Evolutionary conservation across 2,888 invertebrate genomes (phyloP), one percentile per base, ranked within the genome.

Genomic region (Acheta domesticus): DNA sequence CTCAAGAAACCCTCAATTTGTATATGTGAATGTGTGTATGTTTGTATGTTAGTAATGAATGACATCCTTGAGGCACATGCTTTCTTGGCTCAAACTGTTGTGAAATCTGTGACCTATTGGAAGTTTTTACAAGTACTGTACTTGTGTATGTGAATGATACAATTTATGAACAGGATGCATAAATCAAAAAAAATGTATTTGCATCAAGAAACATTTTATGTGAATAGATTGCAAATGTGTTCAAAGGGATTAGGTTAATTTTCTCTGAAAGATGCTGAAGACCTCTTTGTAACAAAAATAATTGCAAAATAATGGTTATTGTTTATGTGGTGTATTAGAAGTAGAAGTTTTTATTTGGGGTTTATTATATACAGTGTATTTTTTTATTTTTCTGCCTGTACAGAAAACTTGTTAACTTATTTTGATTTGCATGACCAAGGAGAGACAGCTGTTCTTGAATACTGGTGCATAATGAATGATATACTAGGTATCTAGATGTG

Each of bases 151-250:
- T 62, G 62, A 62, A 62, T n/a, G 62, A n/a, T 14, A 14, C n/a
- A 62, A 62, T 62, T n/a, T 19, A n/a, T 62, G 62, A 62, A 62
- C 14, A 14, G n/a, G 16, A 62, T 62, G 14, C n/a, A 62, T 62
- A 62, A 19, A 19, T 62, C 62, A 62, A 14, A 62, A 62, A 62
- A 19, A 19, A 62, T 19, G 62, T 62, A 62, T 62, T 62, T 62
- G 62, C n/a, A n/a, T 62, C 62, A n/a, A 62, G n/a, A 62, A 62
- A 62, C n/a, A 62, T 62, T 62, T 62, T 62, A 62, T 62, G 62
- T n/a, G 62, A 62, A n/a, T 62, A n/a, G 62, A 62, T 62, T 62
- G 62, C 14, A 62, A 62, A 62, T 62, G 62, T 62, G 62, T 62
- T 62, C 62, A 62, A n/a, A n/a, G n/a, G 62, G 62, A 62, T 62